Conservation (phyloP, 2,888 invertebrate genomes). For the Leptopterna dolabrata region DNA sequence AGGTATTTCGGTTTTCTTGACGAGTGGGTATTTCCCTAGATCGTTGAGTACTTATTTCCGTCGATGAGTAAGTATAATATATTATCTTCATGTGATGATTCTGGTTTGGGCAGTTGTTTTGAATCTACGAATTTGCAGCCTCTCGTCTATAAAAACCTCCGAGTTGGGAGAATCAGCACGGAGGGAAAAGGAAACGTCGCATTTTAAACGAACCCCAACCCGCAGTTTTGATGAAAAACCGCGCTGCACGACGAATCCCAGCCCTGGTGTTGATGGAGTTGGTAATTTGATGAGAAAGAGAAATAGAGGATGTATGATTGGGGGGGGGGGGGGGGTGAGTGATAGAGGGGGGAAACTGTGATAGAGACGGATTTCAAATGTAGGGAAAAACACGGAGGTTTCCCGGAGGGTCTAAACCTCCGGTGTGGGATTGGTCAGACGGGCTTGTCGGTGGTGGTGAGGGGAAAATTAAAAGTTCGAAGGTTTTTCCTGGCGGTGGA, state of each 20-base stretch:
- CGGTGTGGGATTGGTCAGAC: neutral
- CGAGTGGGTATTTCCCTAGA: too few relatives aligned
- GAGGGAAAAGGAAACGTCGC: neutral
- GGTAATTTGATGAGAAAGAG: slow-evolving; percentile 3
- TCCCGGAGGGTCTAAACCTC: neutral
- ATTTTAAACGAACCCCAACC: neutral
- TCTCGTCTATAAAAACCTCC: too few relatives aligned
- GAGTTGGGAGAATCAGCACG: too few relatives aligned
- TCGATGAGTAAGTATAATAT: too few relatives aligned
- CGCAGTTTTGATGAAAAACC: neutral
- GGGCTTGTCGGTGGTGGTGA: neutral
- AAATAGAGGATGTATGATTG: neutral
- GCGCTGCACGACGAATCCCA: neutral
- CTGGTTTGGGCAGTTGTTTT: too few relatives aligned
- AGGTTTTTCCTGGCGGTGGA: neutral
- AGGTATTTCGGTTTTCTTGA: too few relatives aligned
- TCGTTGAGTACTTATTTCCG: too few relatives aligned
- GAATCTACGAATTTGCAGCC: too few relatives aligned
- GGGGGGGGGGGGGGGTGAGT: neutral
- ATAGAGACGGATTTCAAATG: neutral
- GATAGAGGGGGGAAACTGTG: neutral
- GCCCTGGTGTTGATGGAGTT: neutral
- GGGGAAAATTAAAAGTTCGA: slow-evolving; percentile 10
- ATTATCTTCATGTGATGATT: too few relatives aligned
- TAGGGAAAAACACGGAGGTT: neutral